Base-by-base conservation (phyloP, 2,888 invertebrate species). In the Campoplex nolae region DNA sequence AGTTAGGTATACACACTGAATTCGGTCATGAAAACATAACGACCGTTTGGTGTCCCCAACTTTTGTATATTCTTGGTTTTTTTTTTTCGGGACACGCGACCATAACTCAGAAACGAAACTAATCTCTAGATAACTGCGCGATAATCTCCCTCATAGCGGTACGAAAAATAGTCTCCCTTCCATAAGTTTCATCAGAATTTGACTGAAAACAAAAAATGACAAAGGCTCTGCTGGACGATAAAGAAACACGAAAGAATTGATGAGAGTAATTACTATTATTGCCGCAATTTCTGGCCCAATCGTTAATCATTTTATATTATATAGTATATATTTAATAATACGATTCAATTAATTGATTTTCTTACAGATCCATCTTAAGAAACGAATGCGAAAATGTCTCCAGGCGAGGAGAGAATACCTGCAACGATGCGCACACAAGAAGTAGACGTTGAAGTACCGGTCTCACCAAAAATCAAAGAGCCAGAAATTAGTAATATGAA, bases 401-500 rank as follows among this genome's bases (percentile, higher is more conserved):
- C 91, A n/a, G 84, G 88, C 48, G 86, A 88, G 65, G 89, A 90
- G 38, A 89, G 88, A 62, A 84, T 89, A 28, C 67, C 89, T 3
- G 56, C 88, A 7, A 81, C 80, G 1, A 70, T 83, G 42, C 70
- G 82, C 65, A 75, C 73, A 16, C 88, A 86, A 2, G 86, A 70
- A 2, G 54, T 88, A 83, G 87, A 88, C 48, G 74, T 79, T 32
- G 83, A 88, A 23, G 67, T 70, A 11, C 18, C 68, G 70, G 62
- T 42, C 45, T 76, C 79, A n/a, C 23, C 84, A 51, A 35, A 68
- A 75, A 35, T 38, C 73, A 58, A 77, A 58, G 48, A 87, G 92
- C 94, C 89, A 95, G 95, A 91, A 95, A 95, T 91, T 93, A 93
- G 35, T 94, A 95, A 92, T 94, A 95, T 75, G 84, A 89, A 65